These are phyloP conservation scores for Chrysomela aeneicollis DNA, from an alignment of 2,888 invertebrate genomes.

Conservation along the genomic window DNA sequence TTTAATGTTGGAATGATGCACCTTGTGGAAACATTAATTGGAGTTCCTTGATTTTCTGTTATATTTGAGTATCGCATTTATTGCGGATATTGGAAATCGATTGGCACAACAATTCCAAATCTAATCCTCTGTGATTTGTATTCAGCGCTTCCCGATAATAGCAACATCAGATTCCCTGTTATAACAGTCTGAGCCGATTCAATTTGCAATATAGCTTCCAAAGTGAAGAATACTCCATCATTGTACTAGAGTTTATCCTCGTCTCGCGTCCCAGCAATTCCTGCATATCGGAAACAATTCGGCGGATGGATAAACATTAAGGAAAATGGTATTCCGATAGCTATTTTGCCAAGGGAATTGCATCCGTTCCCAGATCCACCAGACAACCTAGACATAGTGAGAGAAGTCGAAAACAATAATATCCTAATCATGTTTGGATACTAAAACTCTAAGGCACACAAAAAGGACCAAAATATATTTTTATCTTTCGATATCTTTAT, in stretches of 20 bases:
- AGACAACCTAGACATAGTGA: too few species aligned
- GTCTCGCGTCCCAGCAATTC: constrained; percentile 2
- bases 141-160: constrained; percentile 19
- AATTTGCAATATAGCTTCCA: constrained; percentile 34
- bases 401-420: too few species aligned
- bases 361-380: not conserved
- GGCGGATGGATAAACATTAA: not conserved
- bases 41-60: too few species aligned
- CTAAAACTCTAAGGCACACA: too few species aligned
- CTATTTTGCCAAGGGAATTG: not conserved
- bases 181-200: constrained; percentile 35
- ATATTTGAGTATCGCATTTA: too few species aligned
- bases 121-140: constrained; percentile 18
- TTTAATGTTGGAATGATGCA: too few species aligned
- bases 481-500: too few species aligned
- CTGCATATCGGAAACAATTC: constrained; percentile 5
- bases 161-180: constrained; percentile 29
- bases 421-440: too few species aligned
- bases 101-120: not conserved
- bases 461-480: too few species aligned
- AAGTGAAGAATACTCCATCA: constrained; percentile 28
- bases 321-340: constrained; percentile 4
- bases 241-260: constrained; percentile 16
- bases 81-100: not conserved
- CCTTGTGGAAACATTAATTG: too few species aligned